Conservation (phyloP, 2,113 vertebrate genomes). For the Fulmarus glacialis region DNA sequence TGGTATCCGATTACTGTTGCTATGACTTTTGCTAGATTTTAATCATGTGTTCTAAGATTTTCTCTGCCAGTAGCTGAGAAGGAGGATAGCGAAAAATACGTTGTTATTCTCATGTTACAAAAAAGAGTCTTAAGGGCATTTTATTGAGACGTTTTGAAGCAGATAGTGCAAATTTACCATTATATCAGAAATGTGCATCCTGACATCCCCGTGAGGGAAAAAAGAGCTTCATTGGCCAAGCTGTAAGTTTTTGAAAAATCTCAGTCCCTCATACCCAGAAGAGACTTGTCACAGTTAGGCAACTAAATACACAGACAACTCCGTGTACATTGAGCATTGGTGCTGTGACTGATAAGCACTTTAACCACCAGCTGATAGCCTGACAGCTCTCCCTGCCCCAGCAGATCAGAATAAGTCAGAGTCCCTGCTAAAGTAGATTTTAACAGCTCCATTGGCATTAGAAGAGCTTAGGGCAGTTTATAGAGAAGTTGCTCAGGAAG, state of each 20-base stretch:
- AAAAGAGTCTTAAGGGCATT: neutral
- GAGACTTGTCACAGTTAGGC: neutral
- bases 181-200: neutral
- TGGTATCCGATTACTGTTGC: neutral
- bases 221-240: neutral
- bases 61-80: neutral
- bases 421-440: neutral
- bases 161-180: neutral
- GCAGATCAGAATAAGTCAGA: neutral
- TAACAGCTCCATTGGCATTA: neutral
- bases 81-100: neutral
- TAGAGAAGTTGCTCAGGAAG: neutral
- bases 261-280: neutral
- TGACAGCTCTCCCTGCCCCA: neutral
- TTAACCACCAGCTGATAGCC: neutral
- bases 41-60: neutral
- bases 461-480: neutral
- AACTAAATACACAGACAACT: neutral
- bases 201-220: neutral
- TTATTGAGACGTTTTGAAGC: neutral
- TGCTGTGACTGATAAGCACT: neutral
- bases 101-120: neutral
- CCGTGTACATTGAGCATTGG: neutral
- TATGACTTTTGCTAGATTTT: neutral
- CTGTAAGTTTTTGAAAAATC: neutral